Conservation (phyloP, 2,113 vertebrate species). For the Leptocoma aspasia region DNA sequence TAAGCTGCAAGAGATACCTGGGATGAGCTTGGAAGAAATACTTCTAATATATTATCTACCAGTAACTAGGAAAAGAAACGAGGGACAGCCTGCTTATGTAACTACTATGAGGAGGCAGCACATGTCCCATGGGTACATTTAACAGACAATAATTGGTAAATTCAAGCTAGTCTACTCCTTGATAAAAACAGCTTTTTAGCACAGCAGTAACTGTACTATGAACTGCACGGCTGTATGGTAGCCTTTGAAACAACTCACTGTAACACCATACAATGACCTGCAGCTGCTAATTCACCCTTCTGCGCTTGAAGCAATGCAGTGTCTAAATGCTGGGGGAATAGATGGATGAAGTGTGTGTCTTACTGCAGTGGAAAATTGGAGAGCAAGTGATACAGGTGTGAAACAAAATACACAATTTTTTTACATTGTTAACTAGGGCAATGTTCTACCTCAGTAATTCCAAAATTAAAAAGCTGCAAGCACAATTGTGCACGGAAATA, state of each 20-base stretch:
- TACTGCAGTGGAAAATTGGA: background rate
- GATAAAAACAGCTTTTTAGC: background rate
- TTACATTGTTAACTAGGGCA: background rate
- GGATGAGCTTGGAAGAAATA: background rate
- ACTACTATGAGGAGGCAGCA: background rate
- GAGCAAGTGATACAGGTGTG: background rate
- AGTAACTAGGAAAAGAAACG: background rate
- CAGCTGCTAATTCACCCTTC: background rate
- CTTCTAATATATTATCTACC: background rate
- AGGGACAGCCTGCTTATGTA: background rate
- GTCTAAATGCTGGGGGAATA: background rate
- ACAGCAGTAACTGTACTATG: background rate
- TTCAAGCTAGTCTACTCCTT: background rate
- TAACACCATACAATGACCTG: background rate
- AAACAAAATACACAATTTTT: background rate
- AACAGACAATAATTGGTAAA: background rate
- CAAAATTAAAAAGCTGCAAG: background rate
- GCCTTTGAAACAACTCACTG: background rate
- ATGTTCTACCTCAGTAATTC: background rate
- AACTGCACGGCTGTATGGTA: background rate
- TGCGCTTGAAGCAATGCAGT: background rate
- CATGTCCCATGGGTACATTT: rapidly evolving
- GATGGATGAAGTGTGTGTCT: background rate
- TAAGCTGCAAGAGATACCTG: background rate
- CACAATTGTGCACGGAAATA: background rate